These are phyloP conservation scores for Callorhinus ursinus DNA, from an alignment of 2,113 vertebrate species.

Conservation along the genomic window DNA sequence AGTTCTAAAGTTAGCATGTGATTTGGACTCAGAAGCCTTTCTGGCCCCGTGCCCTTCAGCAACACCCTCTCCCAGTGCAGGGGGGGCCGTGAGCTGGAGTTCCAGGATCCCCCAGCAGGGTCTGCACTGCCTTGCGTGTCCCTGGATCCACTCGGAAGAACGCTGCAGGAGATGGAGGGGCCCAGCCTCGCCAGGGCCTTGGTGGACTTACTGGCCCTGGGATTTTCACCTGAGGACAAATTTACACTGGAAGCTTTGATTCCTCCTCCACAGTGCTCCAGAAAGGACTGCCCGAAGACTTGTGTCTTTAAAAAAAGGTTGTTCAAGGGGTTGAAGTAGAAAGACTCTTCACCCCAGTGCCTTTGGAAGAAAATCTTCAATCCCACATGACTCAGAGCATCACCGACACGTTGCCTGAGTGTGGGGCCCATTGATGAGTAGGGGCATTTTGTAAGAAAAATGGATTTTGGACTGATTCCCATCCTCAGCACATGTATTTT, in stretches of 20 bases:
- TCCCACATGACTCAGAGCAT: neutral
- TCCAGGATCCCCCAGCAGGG: rapidly evolving
- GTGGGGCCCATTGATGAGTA: neutral
- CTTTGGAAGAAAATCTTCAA: neutral
- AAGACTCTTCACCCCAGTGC: neutral
- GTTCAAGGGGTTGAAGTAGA: neutral
- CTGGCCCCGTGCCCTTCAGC: neutral
- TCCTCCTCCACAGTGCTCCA: neutral
- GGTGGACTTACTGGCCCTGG: neutral
- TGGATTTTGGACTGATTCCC: neutral
- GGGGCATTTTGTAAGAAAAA: neutral
- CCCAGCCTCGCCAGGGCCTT: neutral
- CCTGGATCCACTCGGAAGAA: neutral
- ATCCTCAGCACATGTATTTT: neutral
- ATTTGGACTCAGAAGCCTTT: neutral
- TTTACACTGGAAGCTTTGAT: neutral
- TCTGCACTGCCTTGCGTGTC: neutral
- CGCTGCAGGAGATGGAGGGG: neutral
- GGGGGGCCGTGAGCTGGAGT: neutral
- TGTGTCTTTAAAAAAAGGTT: neutral
- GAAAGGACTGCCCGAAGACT: neutral
- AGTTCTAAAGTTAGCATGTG: neutral
- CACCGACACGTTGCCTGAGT: neutral
- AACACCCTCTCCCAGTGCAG: neutral
- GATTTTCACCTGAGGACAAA: neutral